phyloP scores from a whole-genome alignment of 2,797 vertebrate genomes.

The Pelodytes ibericus region DNA sequence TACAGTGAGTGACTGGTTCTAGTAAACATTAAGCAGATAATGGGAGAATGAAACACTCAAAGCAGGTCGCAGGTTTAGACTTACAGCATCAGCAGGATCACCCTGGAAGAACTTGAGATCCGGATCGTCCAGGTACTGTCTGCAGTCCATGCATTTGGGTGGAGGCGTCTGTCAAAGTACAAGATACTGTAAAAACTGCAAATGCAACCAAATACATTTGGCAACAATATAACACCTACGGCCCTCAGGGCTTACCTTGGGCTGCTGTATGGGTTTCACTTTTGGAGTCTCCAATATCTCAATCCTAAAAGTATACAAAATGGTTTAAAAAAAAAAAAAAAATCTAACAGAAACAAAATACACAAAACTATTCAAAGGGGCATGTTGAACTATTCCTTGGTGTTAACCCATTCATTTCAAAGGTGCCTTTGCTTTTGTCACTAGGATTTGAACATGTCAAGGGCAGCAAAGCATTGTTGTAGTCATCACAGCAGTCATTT shows the following conservation, averaged over 20 bases:
- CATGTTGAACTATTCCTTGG: neutral
- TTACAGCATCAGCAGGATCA: conserved; percentile 86
- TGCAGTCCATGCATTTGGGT: conserved; percentile 87
- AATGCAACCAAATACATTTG: too few relatives aligned
- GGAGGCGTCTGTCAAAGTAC: conserved; percentile 76
- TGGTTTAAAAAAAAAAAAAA: neutral
- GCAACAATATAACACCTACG: too few relatives aligned
- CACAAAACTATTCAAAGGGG: neutral
- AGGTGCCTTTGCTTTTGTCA: too few relatives aligned
- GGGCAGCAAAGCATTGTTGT: too few relatives aligned
- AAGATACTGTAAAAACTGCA: neutral
- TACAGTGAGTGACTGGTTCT: too few relatives aligned
- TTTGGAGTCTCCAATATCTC: conserved; percentile 10
- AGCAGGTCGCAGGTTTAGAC: conserved; percentile 33
- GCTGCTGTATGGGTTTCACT: conserved; percentile 3
- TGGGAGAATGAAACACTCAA: too few relatives aligned
- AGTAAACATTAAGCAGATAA: too few relatives aligned
- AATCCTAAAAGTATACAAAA: neutral
- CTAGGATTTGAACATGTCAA: too few relatives aligned
- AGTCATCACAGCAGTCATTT: too few relatives aligned
- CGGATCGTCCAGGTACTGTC: conserved; percentile 90
- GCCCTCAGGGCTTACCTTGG: conserved; percentile 11
- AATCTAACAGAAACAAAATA: neutral
- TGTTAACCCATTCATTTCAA: neutral
- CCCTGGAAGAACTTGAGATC: conserved; percentile 95